Evolutionary conservation across 2,888 invertebrate genomes (phyloP).

Genomic region (Eilema caniola): DNA sequence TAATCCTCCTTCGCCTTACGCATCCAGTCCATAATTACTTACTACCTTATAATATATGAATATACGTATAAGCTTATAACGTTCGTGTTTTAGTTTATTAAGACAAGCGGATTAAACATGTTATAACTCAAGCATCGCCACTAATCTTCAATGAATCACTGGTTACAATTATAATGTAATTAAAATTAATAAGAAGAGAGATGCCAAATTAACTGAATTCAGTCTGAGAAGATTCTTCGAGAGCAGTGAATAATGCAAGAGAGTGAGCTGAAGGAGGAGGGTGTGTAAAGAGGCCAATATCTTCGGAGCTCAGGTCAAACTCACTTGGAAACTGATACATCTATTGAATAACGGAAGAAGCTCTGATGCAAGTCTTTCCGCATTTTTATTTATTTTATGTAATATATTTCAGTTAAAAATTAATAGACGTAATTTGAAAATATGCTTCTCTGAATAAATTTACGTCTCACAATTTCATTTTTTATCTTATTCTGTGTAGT

Average conservation of each 20-base stretch:
- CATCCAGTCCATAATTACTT: too few species aligned
- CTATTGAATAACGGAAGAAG: too few species aligned
- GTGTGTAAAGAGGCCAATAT: too few species aligned
- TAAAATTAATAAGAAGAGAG: background rate
- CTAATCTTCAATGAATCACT: background rate
- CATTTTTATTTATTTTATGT: too few species aligned
- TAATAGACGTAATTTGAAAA: background rate
- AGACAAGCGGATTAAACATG: slow-evolving; percentile 3
- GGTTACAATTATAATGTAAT: background rate
- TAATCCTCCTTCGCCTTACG: too few species aligned
- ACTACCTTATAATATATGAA: too few species aligned
- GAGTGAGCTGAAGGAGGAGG: background rate
- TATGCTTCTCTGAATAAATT: slow-evolving; percentile 21
- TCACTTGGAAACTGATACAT: too few species aligned
- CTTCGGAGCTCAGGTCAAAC: too few species aligned
- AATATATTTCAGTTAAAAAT: background rate
- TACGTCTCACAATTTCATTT: slow-evolving; percentile 32
- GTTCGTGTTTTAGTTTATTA: background rate
- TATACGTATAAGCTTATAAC: background rate
- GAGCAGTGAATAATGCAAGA: background rate
- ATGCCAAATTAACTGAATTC: background rate
- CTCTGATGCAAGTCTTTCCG: too few species aligned
- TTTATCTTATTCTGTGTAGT: slow-evolving; percentile 35
- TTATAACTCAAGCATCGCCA: background rate
- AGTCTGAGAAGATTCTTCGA: background rate